These are phyloP conservation scores for Halyomorpha halys DNA, from an alignment of 1,140 invertebrate species.

Conservation along the genomic window DNA sequence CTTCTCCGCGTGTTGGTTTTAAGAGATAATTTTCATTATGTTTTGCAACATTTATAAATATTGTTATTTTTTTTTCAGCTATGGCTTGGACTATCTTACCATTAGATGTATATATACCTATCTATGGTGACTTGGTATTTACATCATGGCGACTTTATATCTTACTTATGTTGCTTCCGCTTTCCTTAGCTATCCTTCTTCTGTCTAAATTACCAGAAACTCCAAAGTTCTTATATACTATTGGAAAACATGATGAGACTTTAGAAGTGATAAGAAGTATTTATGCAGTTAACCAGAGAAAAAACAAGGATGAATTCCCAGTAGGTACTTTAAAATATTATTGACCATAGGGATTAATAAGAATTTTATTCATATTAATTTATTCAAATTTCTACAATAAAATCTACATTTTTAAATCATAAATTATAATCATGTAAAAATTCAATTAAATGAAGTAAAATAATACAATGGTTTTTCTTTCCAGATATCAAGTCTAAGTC, in stretches of 20 bases:
- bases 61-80: background rate
- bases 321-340: background rate
- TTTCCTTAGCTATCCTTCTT: background rate
- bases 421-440: no score
- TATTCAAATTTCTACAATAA: no score
- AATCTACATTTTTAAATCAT: no score
- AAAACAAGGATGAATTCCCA: background rate
- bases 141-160: background rate
- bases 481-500: no score
- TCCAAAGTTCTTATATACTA: background rate
- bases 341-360: no score
- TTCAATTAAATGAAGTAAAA: no score
- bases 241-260: background rate
- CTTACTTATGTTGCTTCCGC: background rate
- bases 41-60: no score
- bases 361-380: no score
- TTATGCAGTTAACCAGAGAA: slow-evolving; percentile 1
- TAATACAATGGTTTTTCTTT: no score
- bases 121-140: background rate
- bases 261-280: background rate
- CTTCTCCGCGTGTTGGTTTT: no score
- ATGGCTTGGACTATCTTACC: background rate
- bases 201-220: background rate
- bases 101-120: background rate
- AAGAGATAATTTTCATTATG: no score